These are phyloP conservation scores for Hipposideros armiger DNA, from an alignment of 2,113 vertebrate species.

Conservation along the genomic window DNA sequence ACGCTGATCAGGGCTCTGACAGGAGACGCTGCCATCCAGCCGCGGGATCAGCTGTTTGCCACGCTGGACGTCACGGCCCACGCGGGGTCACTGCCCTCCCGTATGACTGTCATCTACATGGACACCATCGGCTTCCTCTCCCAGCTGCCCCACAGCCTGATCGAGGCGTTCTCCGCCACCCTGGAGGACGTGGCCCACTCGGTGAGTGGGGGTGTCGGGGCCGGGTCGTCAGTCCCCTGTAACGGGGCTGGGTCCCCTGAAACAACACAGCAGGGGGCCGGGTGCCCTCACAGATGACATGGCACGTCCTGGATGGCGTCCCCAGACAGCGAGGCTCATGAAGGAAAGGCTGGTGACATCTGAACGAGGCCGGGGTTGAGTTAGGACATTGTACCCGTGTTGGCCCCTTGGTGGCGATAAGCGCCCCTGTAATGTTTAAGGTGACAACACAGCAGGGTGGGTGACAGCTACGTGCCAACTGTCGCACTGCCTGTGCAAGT, in stretches of 20 bases:
- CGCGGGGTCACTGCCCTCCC: slow-evolving; percentile 91
- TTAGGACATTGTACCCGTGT: neutral
- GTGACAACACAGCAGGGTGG: neutral
- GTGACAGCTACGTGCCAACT: rapidly evolving
- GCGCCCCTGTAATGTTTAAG: rapidly evolving
- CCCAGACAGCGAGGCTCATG: too few relatives aligned
- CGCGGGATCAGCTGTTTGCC: slow-evolving; percentile 94
- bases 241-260: neutral
- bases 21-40: slow-evolving; percentile 89
- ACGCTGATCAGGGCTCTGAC: slow-evolving; percentile 96
- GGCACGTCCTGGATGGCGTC: too few relatives aligned
- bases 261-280: rapidly evolving
- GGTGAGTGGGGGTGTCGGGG: slow-evolving; percentile 84
- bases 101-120: slow-evolving; percentile 91
- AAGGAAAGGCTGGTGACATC: neutral
- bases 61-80: slow-evolving; percentile 96
- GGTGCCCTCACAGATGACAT: too few relatives aligned
- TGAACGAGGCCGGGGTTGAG: rapidly evolving
- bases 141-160: slow-evolving; percentile 94
- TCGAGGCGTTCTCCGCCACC: slow-evolving; percentile 95
- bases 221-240: rapidly evolving
- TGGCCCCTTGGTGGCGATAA: too few relatives aligned
- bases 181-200: slow-evolving; percentile 95
- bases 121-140: slow-evolving; percentile 98
- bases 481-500: too few relatives aligned